Percentiles rank a stretch among this genome's conserved stretches.
These are phyloP conservation scores for Lycia hirtaria DNA, from an alignment of 2,888 invertebrate species.

Conservation along the genomic window DNA sequence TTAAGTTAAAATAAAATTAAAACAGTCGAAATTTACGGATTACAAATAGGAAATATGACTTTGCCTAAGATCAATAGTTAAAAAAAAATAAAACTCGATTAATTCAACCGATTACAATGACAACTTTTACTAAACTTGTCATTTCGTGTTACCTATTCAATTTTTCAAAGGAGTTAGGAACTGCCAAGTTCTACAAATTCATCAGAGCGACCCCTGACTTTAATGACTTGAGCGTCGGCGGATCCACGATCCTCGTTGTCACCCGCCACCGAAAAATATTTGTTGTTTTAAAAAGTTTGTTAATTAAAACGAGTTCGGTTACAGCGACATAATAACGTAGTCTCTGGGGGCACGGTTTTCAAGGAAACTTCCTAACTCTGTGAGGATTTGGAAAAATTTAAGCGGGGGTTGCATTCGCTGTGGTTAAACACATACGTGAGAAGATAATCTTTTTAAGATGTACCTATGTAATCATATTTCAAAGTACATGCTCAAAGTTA, in stretches of 20 bases:
- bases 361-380: slow-evolving; percentile 23
- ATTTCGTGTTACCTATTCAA: neutral
- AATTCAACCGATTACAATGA: too few species aligned
- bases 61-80: neutral
- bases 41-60: neutral
- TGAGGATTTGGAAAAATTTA: neutral
- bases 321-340: slow-evolving; percentile 53
- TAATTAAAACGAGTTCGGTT: slow-evolving; percentile 68
- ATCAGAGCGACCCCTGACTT: slow-evolving; percentile 32
- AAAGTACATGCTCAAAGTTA: too few species aligned
- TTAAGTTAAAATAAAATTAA: too few species aligned
- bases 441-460: too few species aligned
- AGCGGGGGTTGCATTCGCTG: neutral
- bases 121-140: too few species aligned
- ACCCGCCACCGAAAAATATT: slow-evolving; percentile 46
- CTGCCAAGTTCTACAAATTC: slow-evolving; percentile 33
- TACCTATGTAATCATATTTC: too few species aligned
- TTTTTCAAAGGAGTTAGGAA: slow-evolving; percentile 15
- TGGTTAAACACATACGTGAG: neutral
- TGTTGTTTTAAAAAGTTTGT: slow-evolving; percentile 63
- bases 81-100: neutral
- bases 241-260: slow-evolving; percentile 46
- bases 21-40: too few species aligned
- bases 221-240: slow-evolving; percentile 43
- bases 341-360: slow-evolving; percentile 26